Base-by-base conservation (phyloP, 2,888 invertebrate genomes). In the Nomada fucata region DNA sequence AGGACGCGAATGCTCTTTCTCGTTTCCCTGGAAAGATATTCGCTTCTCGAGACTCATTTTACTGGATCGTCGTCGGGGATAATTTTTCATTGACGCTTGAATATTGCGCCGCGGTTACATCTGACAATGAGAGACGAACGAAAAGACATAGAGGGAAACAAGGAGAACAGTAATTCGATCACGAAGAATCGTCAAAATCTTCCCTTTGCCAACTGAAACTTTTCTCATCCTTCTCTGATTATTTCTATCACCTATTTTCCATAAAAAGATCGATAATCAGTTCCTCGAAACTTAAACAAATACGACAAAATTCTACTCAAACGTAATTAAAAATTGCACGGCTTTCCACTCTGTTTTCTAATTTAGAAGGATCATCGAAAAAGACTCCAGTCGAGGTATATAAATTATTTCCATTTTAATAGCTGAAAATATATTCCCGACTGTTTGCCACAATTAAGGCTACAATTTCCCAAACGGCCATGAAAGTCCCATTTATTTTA, bases 31-130 rank as follows among this genome's bases (percentile, higher is more conserved):
- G 75, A 79, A 81, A 77, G 75, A 75, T 76, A 79, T 76, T 64
- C 71, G 53, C 29, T 29, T 61, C 52, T 29, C 36, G 20, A 59
- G 44, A 75, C 75, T 72, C 76, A 55, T 69, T 72, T 59, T 72
- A 53, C 53, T 55, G 72, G 69, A 76, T 80, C 70, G 79, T 68
- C 72, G 64, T n/a, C 9, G 67, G 13, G 53, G 57, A 61, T 76
- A 70, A 83, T 70, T 79, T 84, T 71, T 77, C 84, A 84, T 84
- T 73, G 77, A 68, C 55, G 64, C 42, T 70, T 84, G 84, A 84
- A 84, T 84, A 84, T 77, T 81, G 84, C 84, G 84, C 77, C 72
- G 65, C 44, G 73, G 73, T 64, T 74, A 52, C 59, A 70, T 15
- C 42, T 44, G 57, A 68, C 2, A n/a, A 26, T 53, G 64, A 42